Conservation (phyloP, 2,888 invertebrate species). For the Ichneumon xanthorius region DNA sequence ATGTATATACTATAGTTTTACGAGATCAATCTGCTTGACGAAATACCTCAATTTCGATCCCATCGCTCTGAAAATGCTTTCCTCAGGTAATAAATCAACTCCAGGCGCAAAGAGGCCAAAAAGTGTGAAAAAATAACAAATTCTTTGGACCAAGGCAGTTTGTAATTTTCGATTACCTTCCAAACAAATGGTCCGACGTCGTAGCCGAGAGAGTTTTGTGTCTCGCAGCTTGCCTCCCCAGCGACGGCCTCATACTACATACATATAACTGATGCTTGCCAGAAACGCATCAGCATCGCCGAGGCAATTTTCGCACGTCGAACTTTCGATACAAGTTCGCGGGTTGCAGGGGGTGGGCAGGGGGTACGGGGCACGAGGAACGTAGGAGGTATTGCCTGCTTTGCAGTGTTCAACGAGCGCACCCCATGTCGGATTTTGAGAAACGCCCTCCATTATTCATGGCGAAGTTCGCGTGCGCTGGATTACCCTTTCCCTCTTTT, state of each 20-base stretch:
- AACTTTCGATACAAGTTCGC: conserved; percentile 75
- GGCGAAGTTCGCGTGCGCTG: conserved; percentile 74
- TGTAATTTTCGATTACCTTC: conserved; percentile 51
- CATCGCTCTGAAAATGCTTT: not conserved
- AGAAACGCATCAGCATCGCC: conserved; percentile 68
- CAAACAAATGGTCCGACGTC: conserved; percentile 58
- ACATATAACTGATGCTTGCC: conserved; percentile 58
- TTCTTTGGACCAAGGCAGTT: conserved; percentile 18
- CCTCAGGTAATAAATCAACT: not conserved
- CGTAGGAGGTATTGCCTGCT: conserved; percentile 47
- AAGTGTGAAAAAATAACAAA: not conserved
- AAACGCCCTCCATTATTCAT: conserved; percentile 83
- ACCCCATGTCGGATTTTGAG: conserved; percentile 78
- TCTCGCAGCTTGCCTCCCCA: conserved; percentile 65
- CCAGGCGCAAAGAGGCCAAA: not conserved
- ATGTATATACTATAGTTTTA: not conserved
- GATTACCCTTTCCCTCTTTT: conserved; percentile 69
- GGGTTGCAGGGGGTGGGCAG: conserved; percentile 9
- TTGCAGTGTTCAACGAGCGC: conserved; percentile 69
- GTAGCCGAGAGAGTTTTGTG: conserved; percentile 46
- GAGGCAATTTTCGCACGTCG: conserved; percentile 75
- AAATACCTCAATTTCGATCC: not conserved
- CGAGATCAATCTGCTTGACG: not conserved
- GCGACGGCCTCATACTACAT: conserved; percentile 52
- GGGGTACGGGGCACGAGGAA: not conserved